Evolutionary conservation across 2,888 invertebrate species (phyloP).

Genomic region (Xanthorhoe designata): DNA sequence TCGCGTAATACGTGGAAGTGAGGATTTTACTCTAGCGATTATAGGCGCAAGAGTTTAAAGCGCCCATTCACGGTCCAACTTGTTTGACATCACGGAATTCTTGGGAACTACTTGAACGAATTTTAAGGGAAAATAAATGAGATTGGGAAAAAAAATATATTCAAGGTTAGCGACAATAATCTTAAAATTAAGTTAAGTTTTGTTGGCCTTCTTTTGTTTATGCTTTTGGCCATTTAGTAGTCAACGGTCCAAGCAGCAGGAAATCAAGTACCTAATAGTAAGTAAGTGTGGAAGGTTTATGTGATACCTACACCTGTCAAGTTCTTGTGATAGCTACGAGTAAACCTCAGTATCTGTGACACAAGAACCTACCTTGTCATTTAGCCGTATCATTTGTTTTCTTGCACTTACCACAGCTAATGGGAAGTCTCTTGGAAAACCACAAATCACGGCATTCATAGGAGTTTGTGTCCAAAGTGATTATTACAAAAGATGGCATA

Average conservation of each 20-base stretch:
- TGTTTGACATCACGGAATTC: not conserved
- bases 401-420: not conserved
- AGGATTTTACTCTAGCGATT: slow-evolving; percentile 47
- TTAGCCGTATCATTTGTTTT: not conserved
- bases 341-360: not conserved
- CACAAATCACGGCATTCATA: not conserved
- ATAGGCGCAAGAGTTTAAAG: slow-evolving; percentile 37
- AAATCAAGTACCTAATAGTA: too few species aligned
- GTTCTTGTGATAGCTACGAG: too few species aligned
- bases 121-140: not conserved
- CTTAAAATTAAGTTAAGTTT: too few species aligned
- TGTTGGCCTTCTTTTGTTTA: too few species aligned
- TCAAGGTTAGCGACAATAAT: too few species aligned
- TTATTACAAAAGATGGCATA: too few species aligned
- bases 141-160: too few species aligned
- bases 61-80: slow-evolving; percentile 43
- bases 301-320: too few species aligned
- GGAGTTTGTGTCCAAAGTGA: not conserved
- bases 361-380: not conserved
- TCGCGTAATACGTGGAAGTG: slow-evolving; percentile 69
- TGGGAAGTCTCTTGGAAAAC: not conserved
- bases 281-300: too few species aligned
- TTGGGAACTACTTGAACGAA: not conserved
- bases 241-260: too few species aligned
- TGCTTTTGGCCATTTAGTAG: too few species aligned